phyloP scores from a whole-genome alignment of 1,140 invertebrate genomes.

The Laupala kohalensis region DNA sequence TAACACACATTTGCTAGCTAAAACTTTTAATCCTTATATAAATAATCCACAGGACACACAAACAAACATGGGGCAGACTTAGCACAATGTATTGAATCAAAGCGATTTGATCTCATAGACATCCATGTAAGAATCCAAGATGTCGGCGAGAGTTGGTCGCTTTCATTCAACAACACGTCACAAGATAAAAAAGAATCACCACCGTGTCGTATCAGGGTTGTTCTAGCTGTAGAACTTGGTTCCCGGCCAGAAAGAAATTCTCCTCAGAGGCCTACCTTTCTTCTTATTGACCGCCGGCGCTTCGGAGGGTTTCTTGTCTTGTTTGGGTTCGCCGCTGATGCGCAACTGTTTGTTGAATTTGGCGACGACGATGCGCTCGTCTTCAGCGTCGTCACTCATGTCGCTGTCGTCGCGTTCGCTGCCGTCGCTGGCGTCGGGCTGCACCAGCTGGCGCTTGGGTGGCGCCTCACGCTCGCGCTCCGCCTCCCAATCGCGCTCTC shows the following conservation, averaged over 20 bases:
- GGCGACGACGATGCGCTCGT: constrained; percentile 1
- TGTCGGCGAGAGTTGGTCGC: no score
- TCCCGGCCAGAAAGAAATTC: constrained; percentile 58
- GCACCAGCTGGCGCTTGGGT: neutral
- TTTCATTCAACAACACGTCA: no score
- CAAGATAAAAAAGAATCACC: no score
- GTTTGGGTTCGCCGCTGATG: neutral
- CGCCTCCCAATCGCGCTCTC: neutral
- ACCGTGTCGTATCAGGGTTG: no score
- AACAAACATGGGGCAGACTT: neutral
- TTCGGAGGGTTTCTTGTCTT: neutral
- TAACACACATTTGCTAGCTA: neutral
- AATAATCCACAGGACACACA: neutral
- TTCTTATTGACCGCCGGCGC: constrained; percentile 24
- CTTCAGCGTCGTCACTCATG: constrained; percentile 6
- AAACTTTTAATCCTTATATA: neutral
- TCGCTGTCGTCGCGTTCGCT: constrained; percentile 5
- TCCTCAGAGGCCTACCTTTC: constrained; percentile 55
- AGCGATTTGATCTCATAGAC: no score
- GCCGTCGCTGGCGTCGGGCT: neutral
- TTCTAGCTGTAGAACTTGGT: constrained; percentile 35
- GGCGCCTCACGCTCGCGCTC: no score
- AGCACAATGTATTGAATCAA: neutral
- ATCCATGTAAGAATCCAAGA: no score
- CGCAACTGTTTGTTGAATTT: constrained; percentile 13